Conservation (phyloP, 23 tunicate genomes). For the Styela plicata region DNA sequence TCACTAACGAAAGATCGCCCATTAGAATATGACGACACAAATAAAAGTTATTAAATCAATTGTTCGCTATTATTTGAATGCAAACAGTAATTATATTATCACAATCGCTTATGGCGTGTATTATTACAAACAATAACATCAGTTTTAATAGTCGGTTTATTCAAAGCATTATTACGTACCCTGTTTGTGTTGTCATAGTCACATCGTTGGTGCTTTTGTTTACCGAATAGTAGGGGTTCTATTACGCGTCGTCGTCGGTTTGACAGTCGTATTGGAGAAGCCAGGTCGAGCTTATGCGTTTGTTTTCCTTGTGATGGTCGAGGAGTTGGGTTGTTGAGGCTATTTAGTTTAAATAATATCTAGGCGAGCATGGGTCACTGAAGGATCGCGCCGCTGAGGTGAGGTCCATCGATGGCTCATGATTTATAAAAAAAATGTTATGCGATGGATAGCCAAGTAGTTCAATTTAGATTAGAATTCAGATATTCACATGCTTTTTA, state of each 20-base stretch:
- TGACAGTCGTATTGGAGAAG: too few species aligned
- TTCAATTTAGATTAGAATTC: too few species aligned
- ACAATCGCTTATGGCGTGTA: not conserved
- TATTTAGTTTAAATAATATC: too few species aligned
- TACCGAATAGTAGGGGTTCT: not conserved
- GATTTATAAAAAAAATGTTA: too few species aligned
- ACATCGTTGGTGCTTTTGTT: not conserved
- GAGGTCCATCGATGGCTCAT: too few species aligned
- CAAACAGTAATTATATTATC: not conserved
- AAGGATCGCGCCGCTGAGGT: too few species aligned
- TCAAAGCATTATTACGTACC: not conserved
- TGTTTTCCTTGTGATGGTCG: too few species aligned
- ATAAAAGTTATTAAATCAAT: not conserved
- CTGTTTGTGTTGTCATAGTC: not conserved
- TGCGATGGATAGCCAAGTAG: too few species aligned
- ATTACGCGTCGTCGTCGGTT: not conserved
- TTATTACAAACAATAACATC: not conserved
- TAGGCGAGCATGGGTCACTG: too few species aligned
- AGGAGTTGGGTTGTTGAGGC: too few species aligned
- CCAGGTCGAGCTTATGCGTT: too few species aligned
- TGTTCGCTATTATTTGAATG: not conserved
- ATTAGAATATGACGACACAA: not conserved
- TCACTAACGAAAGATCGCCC: not conserved
- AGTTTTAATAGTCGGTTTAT: not conserved
- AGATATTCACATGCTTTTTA: too few species aligned